Evolutionary conservation across 2,888 invertebrate species (phyloP), one percentile per base, ranked within the genome.

Genomic region (Lepidochrysops patricia): DNA sequence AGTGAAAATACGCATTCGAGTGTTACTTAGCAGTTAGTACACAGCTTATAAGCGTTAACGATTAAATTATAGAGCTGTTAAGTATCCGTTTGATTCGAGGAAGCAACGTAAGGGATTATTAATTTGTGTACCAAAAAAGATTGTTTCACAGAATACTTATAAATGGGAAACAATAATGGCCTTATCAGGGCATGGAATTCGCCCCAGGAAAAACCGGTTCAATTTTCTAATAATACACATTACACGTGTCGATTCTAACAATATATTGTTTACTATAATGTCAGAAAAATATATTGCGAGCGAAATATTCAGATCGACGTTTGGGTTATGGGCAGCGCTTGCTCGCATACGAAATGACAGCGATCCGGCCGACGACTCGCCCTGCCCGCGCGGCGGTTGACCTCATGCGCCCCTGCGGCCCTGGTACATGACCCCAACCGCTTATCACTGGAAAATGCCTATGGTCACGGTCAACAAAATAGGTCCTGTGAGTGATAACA

Each of bases 351-450:
- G 61, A 66, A 67, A 65, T 67, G 81, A 82, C 78, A 80, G 66
- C 67, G 63, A 60, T 61, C 65, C 67, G 71, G 72, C 63, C 69
- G 69, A 76, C 84, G 83, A 84, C 83, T 84, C 76, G 73, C 73
- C 72, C 71, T 57, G 58, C 57, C 29, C 48, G 60, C 43, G 67
- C 79, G 85, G 79, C 77, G 79, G 56, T 83, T 84, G 85, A 86
- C 85, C 85, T 75, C 76, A 65, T 69, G 25, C 48, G 48, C 57
- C 19, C 52, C 43, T 27, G 57, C 57, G 48, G 13, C 43, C 29
- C 43, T 50, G 34, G 56, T 56, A 43, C 43, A 43, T 12, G 19
- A 4, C 6, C 15, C 29, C 29, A 9, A 9, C 13, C 9, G 43
- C 23, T 12, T 9, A 3, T 4, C 2, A 43, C 15, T 27, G 52